Conservation (phyloP, 1,140 invertebrate genomes). For the Diploscapter pachys region DNA sequence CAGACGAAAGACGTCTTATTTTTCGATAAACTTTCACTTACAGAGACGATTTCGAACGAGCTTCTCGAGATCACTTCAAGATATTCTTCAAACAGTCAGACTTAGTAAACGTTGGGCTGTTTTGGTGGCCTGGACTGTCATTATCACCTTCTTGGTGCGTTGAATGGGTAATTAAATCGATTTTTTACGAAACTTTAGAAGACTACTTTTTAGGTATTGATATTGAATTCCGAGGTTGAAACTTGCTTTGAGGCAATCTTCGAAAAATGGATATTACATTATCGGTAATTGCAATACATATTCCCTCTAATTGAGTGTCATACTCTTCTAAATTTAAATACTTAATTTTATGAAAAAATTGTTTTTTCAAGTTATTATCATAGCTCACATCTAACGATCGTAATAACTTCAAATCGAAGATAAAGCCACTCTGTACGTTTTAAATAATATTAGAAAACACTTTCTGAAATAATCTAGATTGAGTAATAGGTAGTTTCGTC, state of each 20-base stretch:
- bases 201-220: slow-evolving; percentile 26
- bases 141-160: slow-evolving; percentile 40
- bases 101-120: slow-evolving; percentile 37
- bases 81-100: slow-evolving; percentile 35
- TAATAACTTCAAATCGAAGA: too few relatives aligned
- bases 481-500: too few relatives aligned
- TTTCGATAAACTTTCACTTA: background rate
- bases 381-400: too few relatives aligned
- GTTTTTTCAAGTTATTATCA: too few relatives aligned
- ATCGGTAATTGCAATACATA: slow-evolving; percentile 5
- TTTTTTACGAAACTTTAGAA: background rate
- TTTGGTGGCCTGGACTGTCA: slow-evolving; percentile 41
- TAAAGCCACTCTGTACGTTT: too few relatives aligned
- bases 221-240: slow-evolving; percentile 37
- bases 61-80: slow-evolving; percentile 35
- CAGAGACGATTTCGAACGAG: slow-evolving; percentile 39
- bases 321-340: too few relatives aligned
- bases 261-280: slow-evolving; percentile 40
- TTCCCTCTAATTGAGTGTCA: too few relatives aligned
- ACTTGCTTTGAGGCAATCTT: slow-evolving; percentile 39
- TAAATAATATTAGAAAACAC: too few relatives aligned
- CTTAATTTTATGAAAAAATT: too few relatives aligned
- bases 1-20: background rate
- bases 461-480: too few relatives aligned
- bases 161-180: slow-evolving; percentile 28